These are phyloP conservation scores for Suncus etruscus DNA, from an alignment of 2,113 vertebrate genomes.

Conservation along the genomic window DNA sequence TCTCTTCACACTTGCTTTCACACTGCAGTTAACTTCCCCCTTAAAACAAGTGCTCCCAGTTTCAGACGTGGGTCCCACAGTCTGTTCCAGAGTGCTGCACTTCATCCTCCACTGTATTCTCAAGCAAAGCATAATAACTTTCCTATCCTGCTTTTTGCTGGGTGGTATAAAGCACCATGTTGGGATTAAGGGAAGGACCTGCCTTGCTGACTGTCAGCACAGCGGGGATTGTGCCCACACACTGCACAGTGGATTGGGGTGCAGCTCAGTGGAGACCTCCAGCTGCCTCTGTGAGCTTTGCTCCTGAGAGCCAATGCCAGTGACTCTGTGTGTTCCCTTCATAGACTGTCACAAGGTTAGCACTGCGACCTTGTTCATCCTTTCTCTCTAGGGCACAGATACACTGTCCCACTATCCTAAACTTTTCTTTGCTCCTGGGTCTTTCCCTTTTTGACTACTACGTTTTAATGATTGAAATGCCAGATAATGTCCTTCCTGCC, in stretches of 20 bases:
- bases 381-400: not conserved
- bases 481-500: too few species aligned
- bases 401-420: not conserved
- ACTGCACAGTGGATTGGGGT: not conserved
- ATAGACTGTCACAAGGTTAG: too few species aligned
- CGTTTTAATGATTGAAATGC: too few species aligned
- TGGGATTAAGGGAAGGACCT: conserved; percentile 3
- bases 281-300: too few species aligned
- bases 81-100: not conserved
- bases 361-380: not conserved
- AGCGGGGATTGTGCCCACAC: not conserved
- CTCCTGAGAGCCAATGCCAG: too few species aligned
- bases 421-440: too few species aligned
- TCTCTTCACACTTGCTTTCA: too few species aligned
- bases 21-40: not conserved
- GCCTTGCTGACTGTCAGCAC: conserved; percentile 1
- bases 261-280: not conserved
- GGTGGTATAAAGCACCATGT: not conserved
- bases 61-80: not conserved
- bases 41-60: not conserved
- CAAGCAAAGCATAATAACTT: not conserved
- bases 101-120: not conserved
- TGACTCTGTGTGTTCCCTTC: too few species aligned
- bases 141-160: conserved; percentile 33
- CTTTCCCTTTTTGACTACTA: too few species aligned